Base-by-base conservation (phyloP, 1,140 invertebrate species). In the Watersipora subatra region DNA sequence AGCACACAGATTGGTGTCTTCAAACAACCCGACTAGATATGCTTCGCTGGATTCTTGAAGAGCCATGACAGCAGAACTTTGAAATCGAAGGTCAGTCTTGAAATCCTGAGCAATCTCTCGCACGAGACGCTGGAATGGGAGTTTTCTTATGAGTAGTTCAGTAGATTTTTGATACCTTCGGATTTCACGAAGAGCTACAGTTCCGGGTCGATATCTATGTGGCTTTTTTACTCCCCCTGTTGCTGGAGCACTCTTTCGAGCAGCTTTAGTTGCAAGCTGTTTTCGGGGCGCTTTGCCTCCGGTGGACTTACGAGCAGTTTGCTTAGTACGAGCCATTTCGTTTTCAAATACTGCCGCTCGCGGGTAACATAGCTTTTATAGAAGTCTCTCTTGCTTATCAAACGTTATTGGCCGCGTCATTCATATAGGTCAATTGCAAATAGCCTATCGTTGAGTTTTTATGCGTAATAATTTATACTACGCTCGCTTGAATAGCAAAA, bases 281-380 rank as follows among this genome's bases (percentile, higher is more conserved):
- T 80, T 90, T 90, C 34, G 89, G 91, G 1, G 89, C 89, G 74
- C 92, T 78, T 71, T 92, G 90, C 78, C 92, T 92, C 88, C 26
- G 88, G 90, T n/a, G n/a, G n/a, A n/a, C n/a, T n/a, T n/a, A n/a
- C n/a, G n/a, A n/a, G n/a, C n/a, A n/a, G n/a, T n/a, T 71, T 90
- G 88, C 83, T 90, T 90, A 1, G 88, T 90, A 86, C 88, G 87
- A 68, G 88, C 88, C 88, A 89, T 90, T 27, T 66, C 28, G n/a
- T n/a, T n/a, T n/a, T n/a, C n/a, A n/a, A n/a, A n/a, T n/a, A n/a
- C n/a, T n/a, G n/a, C n/a, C n/a, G n/a, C n/a, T n/a, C n/a, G n/a
- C n/a, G n/a, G n/a, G n/a, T n/a, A n/a, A n/a, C n/a, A n/a, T n/a
- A n/a, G n/a, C n/a, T n/a, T n/a, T n/a, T n/a, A n/a, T n/a, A n/a